These are phyloP conservation scores for Bugula neritina DNA, from an alignment of 2,888 invertebrate genomes.

Conservation along the genomic window DNA sequence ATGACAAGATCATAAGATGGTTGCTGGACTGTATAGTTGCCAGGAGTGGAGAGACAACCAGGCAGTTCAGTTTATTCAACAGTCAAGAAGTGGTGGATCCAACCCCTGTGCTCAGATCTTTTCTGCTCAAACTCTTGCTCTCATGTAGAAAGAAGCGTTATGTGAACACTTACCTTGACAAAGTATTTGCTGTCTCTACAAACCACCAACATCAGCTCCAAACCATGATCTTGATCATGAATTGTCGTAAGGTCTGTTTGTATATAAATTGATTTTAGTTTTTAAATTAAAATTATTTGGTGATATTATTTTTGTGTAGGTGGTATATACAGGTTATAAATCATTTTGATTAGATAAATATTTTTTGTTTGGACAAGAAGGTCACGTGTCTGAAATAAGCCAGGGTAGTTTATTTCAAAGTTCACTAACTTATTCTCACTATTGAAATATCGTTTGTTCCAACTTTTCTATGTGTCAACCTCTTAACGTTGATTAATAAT, in stretches of 20 bases:
- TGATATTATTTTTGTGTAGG: too few relatives aligned
- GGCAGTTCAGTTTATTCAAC: constrained; percentile 24
- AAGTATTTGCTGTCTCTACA: neutral
- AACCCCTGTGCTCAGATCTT: constrained; percentile 42
- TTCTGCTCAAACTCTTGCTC: constrained; percentile 41
- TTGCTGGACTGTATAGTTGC: constrained; percentile 32
- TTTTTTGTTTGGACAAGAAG: too few relatives aligned
- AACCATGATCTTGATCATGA: constrained; percentile 13
- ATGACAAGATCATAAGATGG: constrained; percentile 30
- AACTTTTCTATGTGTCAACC: too few relatives aligned
- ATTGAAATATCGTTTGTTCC: too few relatives aligned
- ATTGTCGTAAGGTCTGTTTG: constrained; percentile 4
- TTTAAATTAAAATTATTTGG: too few relatives aligned
- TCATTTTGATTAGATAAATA: too few relatives aligned
- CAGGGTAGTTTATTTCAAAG: too few relatives aligned
- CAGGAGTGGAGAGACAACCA: neutral
- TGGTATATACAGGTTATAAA: too few relatives aligned
- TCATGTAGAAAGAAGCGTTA: constrained; percentile 11
- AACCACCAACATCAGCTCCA: neutral
- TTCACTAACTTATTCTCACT: too few relatives aligned
- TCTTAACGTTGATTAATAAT: too few relatives aligned
- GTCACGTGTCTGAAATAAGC: too few relatives aligned
- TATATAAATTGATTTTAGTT: too few relatives aligned
- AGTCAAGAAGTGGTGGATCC: constrained; percentile 37
- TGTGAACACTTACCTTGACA: neutral